Conservation (phyloP, 1,140 invertebrate genomes). For the Tetramorium simillimum region DNA sequence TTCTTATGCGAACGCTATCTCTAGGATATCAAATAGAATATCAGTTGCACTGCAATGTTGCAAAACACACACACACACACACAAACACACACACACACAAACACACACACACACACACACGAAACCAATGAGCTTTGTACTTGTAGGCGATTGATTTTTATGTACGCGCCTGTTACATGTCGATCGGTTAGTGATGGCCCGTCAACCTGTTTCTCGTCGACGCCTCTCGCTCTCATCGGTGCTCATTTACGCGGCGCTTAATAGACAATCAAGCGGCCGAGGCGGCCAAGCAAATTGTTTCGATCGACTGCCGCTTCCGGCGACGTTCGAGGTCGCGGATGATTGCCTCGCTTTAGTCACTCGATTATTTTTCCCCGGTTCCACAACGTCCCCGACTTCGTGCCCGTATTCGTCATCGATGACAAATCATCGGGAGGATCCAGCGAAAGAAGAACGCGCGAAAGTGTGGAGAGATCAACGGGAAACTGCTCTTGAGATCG, state of each 20-base stretch:
- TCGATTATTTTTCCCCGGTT: constrained; percentile 72
- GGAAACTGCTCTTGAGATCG: neutral
- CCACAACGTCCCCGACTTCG: constrained; percentile 45
- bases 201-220: constrained; percentile 65
- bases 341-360: constrained; percentile 66
- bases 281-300: constrained; percentile 81
- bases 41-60: neutral
- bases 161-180: constrained; percentile 20
- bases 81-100: neutral
- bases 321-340: constrained; percentile 63
- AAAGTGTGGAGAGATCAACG: neutral
- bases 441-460: neutral
- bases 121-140: neutral
- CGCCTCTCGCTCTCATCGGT: constrained; percentile 48
- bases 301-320: constrained; percentile 82
- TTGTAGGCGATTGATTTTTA: constrained; percentile 60
- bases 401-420: constrained; percentile 1
- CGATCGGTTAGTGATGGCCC: constrained; percentile 52
- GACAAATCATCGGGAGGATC: neutral
- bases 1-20: neutral
- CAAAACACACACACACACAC: neutral
- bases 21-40: neutral
- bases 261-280: constrained; percentile 82
- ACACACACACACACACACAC: neutral
- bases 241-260: constrained; percentile 79